Conservation (phyloP, 2,888 invertebrate genomes). For the Cosmia trapezina region DNA sequence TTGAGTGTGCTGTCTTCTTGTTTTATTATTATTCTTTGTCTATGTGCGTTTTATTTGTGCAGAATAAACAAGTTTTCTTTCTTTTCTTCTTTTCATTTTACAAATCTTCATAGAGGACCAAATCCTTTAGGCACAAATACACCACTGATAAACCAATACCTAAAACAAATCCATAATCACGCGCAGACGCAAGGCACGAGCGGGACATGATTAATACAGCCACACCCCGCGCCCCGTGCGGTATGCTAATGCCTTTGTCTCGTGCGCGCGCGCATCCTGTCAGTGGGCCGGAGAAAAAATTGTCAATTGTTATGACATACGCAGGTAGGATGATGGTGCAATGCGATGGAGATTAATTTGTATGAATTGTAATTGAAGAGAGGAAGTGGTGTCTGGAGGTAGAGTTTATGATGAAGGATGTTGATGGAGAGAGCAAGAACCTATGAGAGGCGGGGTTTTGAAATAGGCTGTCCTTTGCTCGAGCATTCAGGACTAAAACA, state of each 20-base stretch:
- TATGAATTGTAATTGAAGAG: constrained; percentile 61
- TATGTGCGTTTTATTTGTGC: too few species aligned
- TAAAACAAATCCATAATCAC: constrained; percentile 65
- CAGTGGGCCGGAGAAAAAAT: constrained; percentile 78
- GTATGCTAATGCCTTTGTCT: constrained; percentile 86
- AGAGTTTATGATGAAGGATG: constrained; percentile 19
- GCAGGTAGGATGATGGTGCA: constrained; percentile 71
- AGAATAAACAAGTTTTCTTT: too few species aligned
- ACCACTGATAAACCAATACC: constrained; percentile 48
- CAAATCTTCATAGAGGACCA: constrained; percentile 20
- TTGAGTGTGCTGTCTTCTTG: too few species aligned
- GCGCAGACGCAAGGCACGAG: constrained; percentile 77
- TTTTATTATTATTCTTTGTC: too few species aligned
- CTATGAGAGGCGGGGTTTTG: neutral
- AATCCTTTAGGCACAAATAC: constrained; percentile 43
- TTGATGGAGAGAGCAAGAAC: neutral
- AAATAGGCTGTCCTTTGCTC: neutral
- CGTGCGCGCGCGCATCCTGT: constrained; percentile 85
- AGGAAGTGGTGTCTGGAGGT: constrained; percentile 40
- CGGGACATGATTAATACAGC: constrained; percentile 81
- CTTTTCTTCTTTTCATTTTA: too few species aligned
- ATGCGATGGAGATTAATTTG: constrained; percentile 63
- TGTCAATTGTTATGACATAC: constrained; percentile 81
- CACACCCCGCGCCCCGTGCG: constrained; percentile 79
- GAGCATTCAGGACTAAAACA: neutral